Conservation (phyloP, 2,113 vertebrate genomes). For the Rynchops niger region DNA sequence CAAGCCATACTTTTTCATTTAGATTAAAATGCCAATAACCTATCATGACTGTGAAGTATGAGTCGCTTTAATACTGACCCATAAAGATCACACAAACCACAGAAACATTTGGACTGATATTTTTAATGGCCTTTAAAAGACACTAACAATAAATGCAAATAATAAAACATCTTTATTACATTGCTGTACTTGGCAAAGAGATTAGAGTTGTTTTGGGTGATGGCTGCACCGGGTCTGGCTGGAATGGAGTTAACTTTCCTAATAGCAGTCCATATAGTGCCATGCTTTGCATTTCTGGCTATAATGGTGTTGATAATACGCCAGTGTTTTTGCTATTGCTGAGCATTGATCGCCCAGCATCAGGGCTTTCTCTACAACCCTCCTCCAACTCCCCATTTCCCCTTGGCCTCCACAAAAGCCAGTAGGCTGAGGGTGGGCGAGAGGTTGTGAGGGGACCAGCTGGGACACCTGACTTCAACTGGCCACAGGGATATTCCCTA, state of each 20-base stretch:
- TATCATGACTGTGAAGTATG: background rate
- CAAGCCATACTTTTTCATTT: background rate
- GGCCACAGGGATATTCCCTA: background rate
- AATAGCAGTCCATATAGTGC: fast-evolving
- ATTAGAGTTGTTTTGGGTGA: background rate
- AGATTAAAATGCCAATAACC: constrained; percentile 10
- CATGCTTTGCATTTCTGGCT: background rate
- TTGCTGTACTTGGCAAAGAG: background rate
- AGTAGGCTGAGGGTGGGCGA: background rate
- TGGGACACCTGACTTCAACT: background rate
- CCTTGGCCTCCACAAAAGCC: background rate
- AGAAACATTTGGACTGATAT: constrained; percentile 33
- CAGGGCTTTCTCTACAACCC: background rate
- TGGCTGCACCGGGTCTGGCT: background rate
- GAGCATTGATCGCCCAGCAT: background rate
- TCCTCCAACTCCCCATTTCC: background rate
- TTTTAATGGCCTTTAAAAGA: constrained; percentile 39
- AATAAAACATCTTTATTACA: background rate
- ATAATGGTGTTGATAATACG: background rate
- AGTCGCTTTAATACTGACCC: constrained; percentile 11
- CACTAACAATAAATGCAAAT: background rate
- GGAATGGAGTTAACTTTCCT: background rate
- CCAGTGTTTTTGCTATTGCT: background rate
- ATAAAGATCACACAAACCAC: background rate
- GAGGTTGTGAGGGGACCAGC: background rate